Percentiles rank a stretch among this genome's conserved stretches.
phyloP scores from a whole-genome alignment of 2,113 vertebrate species.

The Mirounga angustirostris region DNA sequence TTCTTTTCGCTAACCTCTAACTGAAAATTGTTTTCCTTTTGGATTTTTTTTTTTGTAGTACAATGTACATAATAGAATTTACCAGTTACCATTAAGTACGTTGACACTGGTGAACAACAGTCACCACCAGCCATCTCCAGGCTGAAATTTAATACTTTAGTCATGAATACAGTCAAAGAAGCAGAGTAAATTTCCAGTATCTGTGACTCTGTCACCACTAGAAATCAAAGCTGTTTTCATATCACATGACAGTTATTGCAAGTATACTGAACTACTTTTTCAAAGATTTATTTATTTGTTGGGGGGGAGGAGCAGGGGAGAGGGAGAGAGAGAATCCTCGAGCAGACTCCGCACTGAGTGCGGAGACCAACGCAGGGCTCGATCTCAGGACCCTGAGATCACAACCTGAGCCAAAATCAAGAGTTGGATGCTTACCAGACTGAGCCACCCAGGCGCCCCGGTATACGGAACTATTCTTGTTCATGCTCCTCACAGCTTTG shows the following conservation, averaged over 20 bases:
- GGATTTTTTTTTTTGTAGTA: constrained; percentile 22
- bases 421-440: neutral
- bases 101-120: neutral
- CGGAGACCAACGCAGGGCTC: neutral
- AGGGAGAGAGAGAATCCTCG: too few relatives aligned
- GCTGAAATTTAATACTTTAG: neutral
- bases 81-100: neutral
- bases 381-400: neutral
- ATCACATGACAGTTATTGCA: neutral
- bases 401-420: neutral
- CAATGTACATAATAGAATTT: constrained; percentile 9
- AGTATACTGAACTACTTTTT: neutral
- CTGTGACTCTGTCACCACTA: neutral
- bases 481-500: neutral
- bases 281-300: neutral
- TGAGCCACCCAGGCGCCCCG: neutral
- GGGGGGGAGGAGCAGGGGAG: too few relatives aligned
- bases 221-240: constrained; percentile 37
- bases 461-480: neutral
- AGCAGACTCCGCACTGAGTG: too few relatives aligned
- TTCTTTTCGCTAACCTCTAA: constrained; percentile 47
- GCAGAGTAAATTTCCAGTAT: constrained; percentile 13
- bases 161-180: neutral
- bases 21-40: neutral
- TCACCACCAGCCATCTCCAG: neutral